These are phyloP conservation scores for Epinephelus malabaricus DNA, from an alignment of 2,797 vertebrate genomes.

Conservation along the genomic window DNA sequence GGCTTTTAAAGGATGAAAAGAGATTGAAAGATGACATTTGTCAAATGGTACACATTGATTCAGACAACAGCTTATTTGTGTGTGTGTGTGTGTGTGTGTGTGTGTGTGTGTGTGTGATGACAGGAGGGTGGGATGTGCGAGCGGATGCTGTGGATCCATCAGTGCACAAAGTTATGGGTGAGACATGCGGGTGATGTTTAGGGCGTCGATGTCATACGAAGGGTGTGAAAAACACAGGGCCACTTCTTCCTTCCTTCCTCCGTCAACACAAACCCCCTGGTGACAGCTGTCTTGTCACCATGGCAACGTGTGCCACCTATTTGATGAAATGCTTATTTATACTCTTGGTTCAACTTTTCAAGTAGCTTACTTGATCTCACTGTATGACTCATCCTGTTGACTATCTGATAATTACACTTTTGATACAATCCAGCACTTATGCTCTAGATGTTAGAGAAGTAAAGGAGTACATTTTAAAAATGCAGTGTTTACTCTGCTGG, in stretches of 20 bases:
- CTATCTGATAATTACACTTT: conserved; percentile 43
- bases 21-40: conserved; percentile 43
- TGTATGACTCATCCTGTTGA: conserved; percentile 52
- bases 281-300: conserved; percentile 72
- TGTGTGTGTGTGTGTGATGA: neutral
- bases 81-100: no score
- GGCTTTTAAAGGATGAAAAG: neutral
- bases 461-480: neutral
- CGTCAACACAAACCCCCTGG: conserved; percentile 55
- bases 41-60: conserved; percentile 39
- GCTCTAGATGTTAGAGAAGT: neutral
- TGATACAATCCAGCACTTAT: conserved; percentile 18
- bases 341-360: conserved; percentile 69
- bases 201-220: conserved; percentile 52
- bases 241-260: conserved; percentile 49
- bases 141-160: conserved; percentile 31
- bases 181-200: conserved; percentile 67
- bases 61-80: neutral
- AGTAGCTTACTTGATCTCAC: conserved; percentile 56
- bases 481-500: conserved; percentile 26
- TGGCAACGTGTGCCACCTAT: conserved; percentile 65
- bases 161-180: conserved; percentile 44
- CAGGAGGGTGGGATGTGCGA: conserved; percentile 18
- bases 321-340: conserved; percentile 72
- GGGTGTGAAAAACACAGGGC: conserved; percentile 66